phyloP scores from a whole-genome alignment of 2,797 vertebrate species.

The Enteromius anoplus region DNA sequence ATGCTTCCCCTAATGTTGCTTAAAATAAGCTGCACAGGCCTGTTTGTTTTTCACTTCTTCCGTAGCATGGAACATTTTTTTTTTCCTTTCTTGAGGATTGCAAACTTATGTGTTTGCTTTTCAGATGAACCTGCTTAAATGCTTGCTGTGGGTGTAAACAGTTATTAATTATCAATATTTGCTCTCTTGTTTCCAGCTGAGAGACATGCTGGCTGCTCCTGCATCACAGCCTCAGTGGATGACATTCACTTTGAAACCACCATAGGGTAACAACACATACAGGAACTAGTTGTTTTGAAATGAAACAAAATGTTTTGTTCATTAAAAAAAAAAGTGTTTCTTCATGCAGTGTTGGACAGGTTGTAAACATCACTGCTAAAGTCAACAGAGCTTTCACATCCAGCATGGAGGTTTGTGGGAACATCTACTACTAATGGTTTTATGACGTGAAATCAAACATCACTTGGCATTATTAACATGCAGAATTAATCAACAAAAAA shows the following conservation, averaged over 20 bases:
- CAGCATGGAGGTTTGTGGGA: constrained; percentile 91
- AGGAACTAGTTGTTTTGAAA: background rate
- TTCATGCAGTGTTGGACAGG: constrained; percentile 85
- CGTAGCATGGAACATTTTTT: background rate
- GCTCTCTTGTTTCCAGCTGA: constrained; percentile 80
- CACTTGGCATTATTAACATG: background rate
- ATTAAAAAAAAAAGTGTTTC: constrained; percentile 54
- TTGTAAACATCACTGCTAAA: constrained; percentile 95
- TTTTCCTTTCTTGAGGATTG: background rate
- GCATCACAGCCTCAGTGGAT: constrained; percentile 95
- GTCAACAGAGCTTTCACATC: constrained; percentile 97
- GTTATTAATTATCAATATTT: constrained; percentile 45
- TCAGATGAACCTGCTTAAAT: constrained; percentile 16
- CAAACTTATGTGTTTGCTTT: constrained; percentile 12
- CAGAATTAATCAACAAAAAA: background rate
- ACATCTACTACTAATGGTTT: background rate
- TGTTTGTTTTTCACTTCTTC: constrained; percentile 12
- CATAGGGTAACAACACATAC: constrained; percentile 82
- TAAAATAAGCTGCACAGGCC: background rate
- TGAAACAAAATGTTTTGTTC: background rate
- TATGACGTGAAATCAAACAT: background rate
- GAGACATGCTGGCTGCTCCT: constrained; percentile 91
- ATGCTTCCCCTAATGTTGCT: constrained; percentile 20
- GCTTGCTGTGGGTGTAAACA: constrained; percentile 18
- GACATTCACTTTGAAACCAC: constrained; percentile 97